A percentile compares a stretch with the other conserved stretches of the same genome.
Conservation (phyloP, 2,888 invertebrate genomes). For the Drosophila recens region DNA sequence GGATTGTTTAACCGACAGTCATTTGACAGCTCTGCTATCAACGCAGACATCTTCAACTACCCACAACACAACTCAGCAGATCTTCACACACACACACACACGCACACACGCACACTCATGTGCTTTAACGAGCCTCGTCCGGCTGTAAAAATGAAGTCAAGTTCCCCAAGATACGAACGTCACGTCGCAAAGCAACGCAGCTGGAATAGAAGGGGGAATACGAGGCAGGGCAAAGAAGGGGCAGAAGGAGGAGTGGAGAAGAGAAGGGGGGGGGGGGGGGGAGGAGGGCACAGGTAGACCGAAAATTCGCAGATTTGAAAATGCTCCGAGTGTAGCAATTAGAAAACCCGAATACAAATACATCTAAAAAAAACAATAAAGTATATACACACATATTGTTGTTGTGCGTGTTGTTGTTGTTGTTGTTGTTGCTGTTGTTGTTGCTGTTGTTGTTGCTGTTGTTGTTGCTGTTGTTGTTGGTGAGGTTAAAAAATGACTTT, state of each 20-base stretch:
- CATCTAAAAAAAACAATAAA: neutral
- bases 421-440: constrained; percentile 3
- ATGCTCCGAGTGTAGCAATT: constrained; percentile 46
- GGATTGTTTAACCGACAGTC: constrained; percentile 23
- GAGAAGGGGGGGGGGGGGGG: neutral
- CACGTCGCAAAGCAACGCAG: constrained; percentile 18
- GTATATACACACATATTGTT: neutral
- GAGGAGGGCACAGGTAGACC: constrained; percentile 37
- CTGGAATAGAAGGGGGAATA: constrained; percentile 1
- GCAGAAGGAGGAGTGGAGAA: neutral
- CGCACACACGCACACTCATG: neutral
- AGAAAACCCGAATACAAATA: constrained; percentile 54
- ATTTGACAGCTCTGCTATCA: constrained; percentile 56
- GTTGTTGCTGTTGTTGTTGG: constrained; percentile 10
- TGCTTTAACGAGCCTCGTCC: constrained; percentile 53
- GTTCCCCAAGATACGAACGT: constrained; percentile 29
- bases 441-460: constrained; percentile 10
- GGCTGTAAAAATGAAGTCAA: constrained; percentile 56
- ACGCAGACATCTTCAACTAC: constrained; percentile 57
- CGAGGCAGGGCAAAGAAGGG: neutral
- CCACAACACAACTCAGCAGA: constrained; percentile 42
- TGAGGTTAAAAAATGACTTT: constrained; percentile 67
- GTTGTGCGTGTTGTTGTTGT: neutral
- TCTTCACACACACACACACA: constrained; percentile 25
- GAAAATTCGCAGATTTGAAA: constrained; percentile 48